Percentiles rank a stretch among this genome's conserved stretches.
phyloP scores from a whole-genome alignment of 2,888 invertebrate genomes.

The Ophion ellenae region DNA sequence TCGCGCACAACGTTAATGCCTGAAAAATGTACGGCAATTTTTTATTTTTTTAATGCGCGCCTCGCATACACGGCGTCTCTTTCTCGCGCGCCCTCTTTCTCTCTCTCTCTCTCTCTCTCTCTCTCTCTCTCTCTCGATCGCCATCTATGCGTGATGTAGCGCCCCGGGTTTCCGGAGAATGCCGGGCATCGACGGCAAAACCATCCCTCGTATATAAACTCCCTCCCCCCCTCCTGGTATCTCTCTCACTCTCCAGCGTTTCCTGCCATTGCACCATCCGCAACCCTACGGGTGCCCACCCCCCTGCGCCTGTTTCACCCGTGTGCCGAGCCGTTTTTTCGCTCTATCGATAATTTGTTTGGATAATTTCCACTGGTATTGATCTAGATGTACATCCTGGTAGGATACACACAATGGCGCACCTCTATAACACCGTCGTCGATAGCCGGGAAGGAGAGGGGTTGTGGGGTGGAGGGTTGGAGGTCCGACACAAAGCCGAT shows the following conservation, averaged over 20 bases:
- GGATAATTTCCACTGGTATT: constrained; percentile 84
- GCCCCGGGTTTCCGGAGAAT: constrained; percentile 75
- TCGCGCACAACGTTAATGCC: constrained; percentile 80
- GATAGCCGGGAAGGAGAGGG: constrained; percentile 13
- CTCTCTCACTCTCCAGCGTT: constrained; percentile 10
- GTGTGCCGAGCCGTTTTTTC: constrained; percentile 63
- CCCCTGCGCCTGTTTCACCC: constrained; percentile 29
- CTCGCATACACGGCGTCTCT: constrained; percentile 45
- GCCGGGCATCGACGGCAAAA: constrained; percentile 58
- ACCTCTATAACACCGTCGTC: constrained; percentile 70
- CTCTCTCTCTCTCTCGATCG: constrained; percentile 56
- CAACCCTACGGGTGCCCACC: constrained; percentile 21
- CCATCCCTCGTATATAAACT: constrained; percentile 40
- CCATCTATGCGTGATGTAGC: constrained; percentile 82
- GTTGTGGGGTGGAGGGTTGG: neutral
- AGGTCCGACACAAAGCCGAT: constrained; percentile 60
- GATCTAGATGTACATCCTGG: constrained; percentile 83
- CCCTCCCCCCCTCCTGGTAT: neutral
- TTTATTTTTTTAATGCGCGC: constrained; percentile 83
- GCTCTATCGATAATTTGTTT: constrained; percentile 83
- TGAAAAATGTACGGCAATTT: constrained; percentile 84
- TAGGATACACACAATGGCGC: constrained; percentile 80
- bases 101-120: constrained; percentile 54
- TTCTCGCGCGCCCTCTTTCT: constrained; percentile 57
- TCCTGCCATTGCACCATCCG: constrained; percentile 18